Evolutionary conservation across 2,113 vertebrate genomes (phyloP).

Genomic region (Rhadina sibilatrix): DNA sequence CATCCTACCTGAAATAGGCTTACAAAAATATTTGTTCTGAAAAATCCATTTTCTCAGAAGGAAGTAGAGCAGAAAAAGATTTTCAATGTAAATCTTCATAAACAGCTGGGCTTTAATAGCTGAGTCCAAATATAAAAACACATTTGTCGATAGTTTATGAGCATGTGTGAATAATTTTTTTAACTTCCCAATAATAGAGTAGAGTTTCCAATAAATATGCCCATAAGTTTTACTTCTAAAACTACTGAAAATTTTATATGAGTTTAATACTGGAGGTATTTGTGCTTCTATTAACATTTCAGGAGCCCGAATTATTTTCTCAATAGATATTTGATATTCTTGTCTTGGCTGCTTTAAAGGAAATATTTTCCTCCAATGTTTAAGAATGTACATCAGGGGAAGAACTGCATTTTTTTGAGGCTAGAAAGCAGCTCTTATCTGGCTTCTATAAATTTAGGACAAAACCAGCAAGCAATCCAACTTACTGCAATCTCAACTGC

Average conservation of each 20-base stretch:
- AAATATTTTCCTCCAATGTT: background rate
- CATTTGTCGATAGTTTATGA: background rate
- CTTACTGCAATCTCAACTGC: background rate
- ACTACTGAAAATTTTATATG: background rate
- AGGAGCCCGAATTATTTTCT: background rate
- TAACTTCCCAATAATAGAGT: background rate
- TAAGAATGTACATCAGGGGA: background rate
- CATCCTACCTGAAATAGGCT: background rate
- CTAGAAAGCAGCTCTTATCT: background rate
- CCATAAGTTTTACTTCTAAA: background rate
- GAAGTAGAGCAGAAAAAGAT: background rate
- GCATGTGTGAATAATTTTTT: background rate
- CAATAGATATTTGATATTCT: background rate
- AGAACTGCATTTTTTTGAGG: background rate
- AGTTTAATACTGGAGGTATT: background rate
- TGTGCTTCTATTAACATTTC: slow-evolving; percentile 2
- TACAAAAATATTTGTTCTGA: background rate
- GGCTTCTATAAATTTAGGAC: background rate
- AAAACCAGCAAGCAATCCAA: background rate
- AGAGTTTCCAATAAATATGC: background rate
- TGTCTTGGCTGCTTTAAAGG: background rate
- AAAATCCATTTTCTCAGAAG: background rate
- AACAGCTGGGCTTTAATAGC: background rate
- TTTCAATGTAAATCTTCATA: background rate
- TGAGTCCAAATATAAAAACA: background rate